Base-by-base conservation (phyloP, 1,140 invertebrate species). In the Aphelenchoides besseyi region DNA sequence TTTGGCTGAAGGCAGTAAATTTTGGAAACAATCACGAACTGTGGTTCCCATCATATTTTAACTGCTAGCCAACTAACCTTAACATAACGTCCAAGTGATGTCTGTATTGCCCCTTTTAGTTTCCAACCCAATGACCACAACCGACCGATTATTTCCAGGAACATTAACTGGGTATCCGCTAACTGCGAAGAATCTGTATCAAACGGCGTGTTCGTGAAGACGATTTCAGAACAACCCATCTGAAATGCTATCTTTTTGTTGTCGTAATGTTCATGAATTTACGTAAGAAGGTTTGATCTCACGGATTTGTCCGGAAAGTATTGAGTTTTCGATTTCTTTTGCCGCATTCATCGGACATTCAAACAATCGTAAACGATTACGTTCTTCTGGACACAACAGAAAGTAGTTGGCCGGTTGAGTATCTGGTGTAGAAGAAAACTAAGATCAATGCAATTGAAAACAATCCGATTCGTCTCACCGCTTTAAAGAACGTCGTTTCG, bases 211-310 rank as follows among this genome's bases (percentile, higher is more conserved):
- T 33, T 33, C 30, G 1, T 12, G 26, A 66, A 32, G n/a, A 66
- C n/a, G 30, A 66, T 3, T 30, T 66, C 63, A 23, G 30, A 16
- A 35, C 63, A 66, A 12, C 63, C 63, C 63, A 66, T 66, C 59
- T 61, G 2, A 61, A 61, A 18, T 30, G 28, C 1, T n/a, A 28
- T 30, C n/a, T 0, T 16, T 2, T 61, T 2, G 28, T 18, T 52
- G 2, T 30, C 2, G 18, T 30, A 2, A 30, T 18, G n/a, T 16
- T 61, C 2, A 26, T 18, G n/a, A 52, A 61, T 29, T 30, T 2
- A 61, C 59, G 36, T 66, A 66, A 0, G 63, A 37, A n/a, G 9
- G 30, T 35, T 66, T 66, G 63, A 66, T 3, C 36, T 66, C 63
- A 2, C 30, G 16, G 48, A 66, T 33, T 23, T 33, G 30, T 0